Conservation (phyloP, 2,113 vertebrate genomes). For the Taxidea taxus region DNA sequence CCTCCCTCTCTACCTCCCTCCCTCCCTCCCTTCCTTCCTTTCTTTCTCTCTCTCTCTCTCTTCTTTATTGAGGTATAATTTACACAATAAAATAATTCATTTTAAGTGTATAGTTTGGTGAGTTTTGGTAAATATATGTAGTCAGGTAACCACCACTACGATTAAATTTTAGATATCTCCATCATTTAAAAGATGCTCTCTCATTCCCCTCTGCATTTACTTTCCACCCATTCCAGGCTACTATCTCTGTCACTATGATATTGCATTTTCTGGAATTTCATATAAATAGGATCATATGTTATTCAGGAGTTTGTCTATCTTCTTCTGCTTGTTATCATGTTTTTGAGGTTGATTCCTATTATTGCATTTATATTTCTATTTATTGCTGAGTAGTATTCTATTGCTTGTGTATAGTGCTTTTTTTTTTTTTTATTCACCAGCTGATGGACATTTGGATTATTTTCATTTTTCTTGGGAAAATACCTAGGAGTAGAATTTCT, state of each 20-base stretch:
- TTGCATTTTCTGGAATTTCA: not conserved
- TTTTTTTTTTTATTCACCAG: not conserved
- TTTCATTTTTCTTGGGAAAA: not conserved
- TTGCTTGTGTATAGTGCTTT: not conserved
- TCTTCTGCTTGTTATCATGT: not conserved
- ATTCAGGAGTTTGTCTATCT: not conserved
- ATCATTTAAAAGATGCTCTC: not conserved
- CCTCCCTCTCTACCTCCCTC: fast-evolving
- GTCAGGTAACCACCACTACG: not conserved
- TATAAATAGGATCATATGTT: not conserved
- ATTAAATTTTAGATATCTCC: not conserved
- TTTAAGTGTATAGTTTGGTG: not conserved
- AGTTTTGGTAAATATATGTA: not conserved
- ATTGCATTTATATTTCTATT: not conserved
- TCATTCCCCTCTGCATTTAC: not conserved
- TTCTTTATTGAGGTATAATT: not conserved
- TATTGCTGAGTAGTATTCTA: not conserved
- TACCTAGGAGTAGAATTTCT: not conserved
- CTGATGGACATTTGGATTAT: not conserved
- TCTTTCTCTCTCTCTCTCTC: not conserved
- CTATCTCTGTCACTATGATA: not conserved
- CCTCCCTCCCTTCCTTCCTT: fast-evolving
- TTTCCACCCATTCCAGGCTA: not conserved
- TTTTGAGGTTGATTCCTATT: not conserved
- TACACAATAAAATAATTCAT: not conserved